Conservation (phyloP, 2,888 invertebrate genomes). For the Dryococelus australis region DNA sequence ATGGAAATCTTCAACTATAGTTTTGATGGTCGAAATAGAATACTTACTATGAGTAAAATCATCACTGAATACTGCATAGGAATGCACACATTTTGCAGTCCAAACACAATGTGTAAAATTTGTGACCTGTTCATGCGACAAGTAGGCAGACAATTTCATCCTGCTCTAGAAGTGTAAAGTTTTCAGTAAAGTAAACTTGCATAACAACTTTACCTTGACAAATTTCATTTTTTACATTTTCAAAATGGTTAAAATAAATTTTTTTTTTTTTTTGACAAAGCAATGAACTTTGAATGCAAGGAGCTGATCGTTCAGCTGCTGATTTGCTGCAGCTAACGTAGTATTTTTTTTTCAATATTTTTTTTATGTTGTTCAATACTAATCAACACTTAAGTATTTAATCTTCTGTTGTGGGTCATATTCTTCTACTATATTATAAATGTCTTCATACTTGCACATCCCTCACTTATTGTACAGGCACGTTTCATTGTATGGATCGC, state of each 20-base stretch:
- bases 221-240: no score
- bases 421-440: background rate
- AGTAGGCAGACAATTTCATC: background rate
- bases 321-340: no score
- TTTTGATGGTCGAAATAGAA: background rate
- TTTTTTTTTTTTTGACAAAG: background rate
- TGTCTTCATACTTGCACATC: background rate
- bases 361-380: background rate
- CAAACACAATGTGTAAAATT: background rate
- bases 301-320: background rate
- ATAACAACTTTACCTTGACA: background rate
- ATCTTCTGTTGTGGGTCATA: background rate
- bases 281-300: background rate
- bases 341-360: background rate
- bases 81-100: background rate
- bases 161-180: background rate
- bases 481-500: background rate
- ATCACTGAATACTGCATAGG: background rate
- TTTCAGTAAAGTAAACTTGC: background rate
- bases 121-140: background rate
- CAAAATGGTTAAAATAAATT: background rate
- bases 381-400: background rate
- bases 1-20: background rate
- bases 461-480: background rate
- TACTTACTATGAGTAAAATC: background rate